Evolutionary conservation across 2,797 vertebrate species (phyloP), one percentile per base, ranked within the genome.

Genomic region (Sebastolobus altivelis): DNA sequence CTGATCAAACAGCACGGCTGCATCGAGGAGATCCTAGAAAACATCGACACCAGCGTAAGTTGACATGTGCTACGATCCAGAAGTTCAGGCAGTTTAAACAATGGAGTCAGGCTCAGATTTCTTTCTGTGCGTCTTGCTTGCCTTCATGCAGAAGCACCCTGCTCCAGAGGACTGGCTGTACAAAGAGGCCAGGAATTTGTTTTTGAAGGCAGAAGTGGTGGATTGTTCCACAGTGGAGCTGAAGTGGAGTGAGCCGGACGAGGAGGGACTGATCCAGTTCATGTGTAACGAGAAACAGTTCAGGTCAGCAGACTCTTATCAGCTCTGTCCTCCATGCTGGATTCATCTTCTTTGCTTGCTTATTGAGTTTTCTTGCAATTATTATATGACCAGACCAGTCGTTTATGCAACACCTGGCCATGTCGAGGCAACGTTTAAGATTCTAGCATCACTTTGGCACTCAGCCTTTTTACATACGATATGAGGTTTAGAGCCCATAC

Each of bases 201-300:
- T 99, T 73, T 66, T 99, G 80, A 93, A 97, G 43, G 98, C 98
- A 0, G 98, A 99, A 0, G 98, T 99, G 85, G 93, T 99, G 13
- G 95, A 99, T 70, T 90, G 96, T 0, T 91, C 95, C 0, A 11
- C 92, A 0, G 87, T 98, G 16, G 98, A 99, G 12, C 92, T 99
- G 65, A 98, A 97, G 93, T 99, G 98, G 98, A 92, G 6, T 0
- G 98, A 99, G 87, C 98, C 98, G 0, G 92, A 98, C 0, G 97
- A 99, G 79, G 97, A 97, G 0, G 95, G 73, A 8, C 95, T 99
- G 1, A 84, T 99, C 72, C 93, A 89, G 56, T 99, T 98, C 89
- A 96, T 99, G 97, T 98, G 97, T 0, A 91, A 84, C 0, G 98
- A 99, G 86, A 99, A 99, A 90, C 98, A 99, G 87, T 99, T 99